Percentiles rank a stretch among this genome's conserved stretches.
These are phyloP conservation scores for Eufriesea mexicana DNA, from an alignment of 1,140 invertebrate species.

Conservation along the genomic window DNA sequence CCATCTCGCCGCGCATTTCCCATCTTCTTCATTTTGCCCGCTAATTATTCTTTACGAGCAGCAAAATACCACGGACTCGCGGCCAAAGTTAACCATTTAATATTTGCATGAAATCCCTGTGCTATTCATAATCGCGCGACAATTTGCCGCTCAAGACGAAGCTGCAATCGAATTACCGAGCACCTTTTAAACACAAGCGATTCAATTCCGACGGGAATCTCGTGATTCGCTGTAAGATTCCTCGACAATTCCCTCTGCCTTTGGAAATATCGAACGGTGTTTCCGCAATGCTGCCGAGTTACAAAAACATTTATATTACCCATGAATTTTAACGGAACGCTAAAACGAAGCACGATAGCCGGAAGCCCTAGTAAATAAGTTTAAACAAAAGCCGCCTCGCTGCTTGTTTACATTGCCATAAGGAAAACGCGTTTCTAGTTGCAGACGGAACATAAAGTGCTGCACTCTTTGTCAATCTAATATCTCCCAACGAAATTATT, in stretches of 20 bases:
- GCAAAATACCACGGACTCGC: constrained; percentile 1
- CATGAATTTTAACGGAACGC: neutral
- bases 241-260: neutral
- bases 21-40: constrained; percentile 6
- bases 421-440: neutral
- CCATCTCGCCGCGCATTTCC: constrained; percentile 16
- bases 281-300: neutral
- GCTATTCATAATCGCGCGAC: neutral
- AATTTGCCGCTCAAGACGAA: too few relatives aligned
- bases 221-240: neutral
- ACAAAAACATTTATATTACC: neutral
- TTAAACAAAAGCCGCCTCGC: neutral
- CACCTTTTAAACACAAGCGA: too few relatives aligned
- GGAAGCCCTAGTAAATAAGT: constrained; percentile 1
- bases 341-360: constrained; percentile 12
- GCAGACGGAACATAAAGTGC: constrained; percentile 22
- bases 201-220: neutral
- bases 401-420: neutral
- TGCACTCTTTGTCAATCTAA: constrained; percentile 26
- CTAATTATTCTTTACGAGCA: constrained; percentile 20
- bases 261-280: neutral
- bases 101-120: neutral
- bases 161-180: too few relatives aligned
- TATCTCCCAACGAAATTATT: constrained; percentile 31
- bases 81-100: neutral